phyloP scores from a whole-genome alignment of 2,113 vertebrate species.

The Daphoenositta chrysoptera region DNA sequence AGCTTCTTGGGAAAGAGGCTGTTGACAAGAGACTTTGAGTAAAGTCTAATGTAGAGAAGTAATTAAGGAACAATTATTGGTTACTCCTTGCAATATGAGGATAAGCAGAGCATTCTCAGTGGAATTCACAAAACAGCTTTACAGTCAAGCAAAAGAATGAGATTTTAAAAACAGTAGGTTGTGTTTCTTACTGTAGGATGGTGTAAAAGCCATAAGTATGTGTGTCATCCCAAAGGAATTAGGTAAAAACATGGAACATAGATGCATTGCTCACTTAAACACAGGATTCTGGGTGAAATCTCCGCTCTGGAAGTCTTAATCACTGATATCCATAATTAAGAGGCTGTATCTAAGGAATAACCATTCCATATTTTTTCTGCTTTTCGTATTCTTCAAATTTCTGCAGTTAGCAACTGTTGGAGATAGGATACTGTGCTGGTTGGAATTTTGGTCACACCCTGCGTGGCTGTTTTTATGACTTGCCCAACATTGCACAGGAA shows the following conservation, averaged over 20 bases:
- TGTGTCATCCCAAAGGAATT: not conserved
- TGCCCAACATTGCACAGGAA: not conserved
- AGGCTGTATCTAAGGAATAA: not conserved
- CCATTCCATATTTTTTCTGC: not conserved
- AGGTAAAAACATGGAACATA: not conserved
- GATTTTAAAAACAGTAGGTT: not conserved
- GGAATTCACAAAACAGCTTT: not conserved
- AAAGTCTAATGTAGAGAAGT: not conserved
- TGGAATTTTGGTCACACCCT: not conserved
- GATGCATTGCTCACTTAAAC: not conserved
- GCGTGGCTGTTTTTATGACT: not conserved
- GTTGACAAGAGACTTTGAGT: not conserved
- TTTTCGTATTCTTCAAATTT: not conserved
- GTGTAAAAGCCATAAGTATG: not conserved
- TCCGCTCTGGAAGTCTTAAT: not conserved
- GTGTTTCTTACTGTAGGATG: not conserved
- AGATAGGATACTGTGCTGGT: not conserved
- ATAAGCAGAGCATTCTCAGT: not conserved
- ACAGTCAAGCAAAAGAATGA: not conserved
- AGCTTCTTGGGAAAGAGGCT: not conserved
- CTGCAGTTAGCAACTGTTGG: not conserved
- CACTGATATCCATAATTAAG: not conserved
- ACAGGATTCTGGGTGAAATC: not conserved
- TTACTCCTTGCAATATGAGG: not conserved
- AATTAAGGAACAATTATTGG: not conserved